These are phyloP conservation scores for Butastur rufipennis DNA, from an alignment of 2,113 vertebrate species.

Conservation along the genomic window DNA sequence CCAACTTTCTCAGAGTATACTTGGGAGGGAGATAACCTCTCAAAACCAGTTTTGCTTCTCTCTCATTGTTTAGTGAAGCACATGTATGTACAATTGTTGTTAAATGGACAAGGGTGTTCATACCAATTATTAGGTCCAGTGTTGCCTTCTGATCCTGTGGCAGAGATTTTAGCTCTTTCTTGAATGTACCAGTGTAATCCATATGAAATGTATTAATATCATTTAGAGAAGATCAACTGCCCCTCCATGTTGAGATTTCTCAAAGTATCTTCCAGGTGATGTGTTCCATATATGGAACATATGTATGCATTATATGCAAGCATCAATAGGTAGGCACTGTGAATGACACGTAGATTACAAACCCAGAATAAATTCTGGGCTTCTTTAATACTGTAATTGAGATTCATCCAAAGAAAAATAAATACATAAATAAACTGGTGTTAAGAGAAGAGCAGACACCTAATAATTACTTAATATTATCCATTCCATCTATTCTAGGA, in stretches of 20 bases:
- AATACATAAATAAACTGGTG: background rate
- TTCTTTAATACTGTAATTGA: background rate
- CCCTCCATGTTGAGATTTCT: background rate
- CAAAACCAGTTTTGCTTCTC: background rate
- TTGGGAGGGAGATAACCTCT: background rate
- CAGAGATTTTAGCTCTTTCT: background rate
- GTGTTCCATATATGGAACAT: background rate
- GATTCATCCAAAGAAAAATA: background rate
- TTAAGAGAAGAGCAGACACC: background rate
- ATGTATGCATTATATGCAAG: background rate
- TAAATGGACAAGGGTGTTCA: background rate
- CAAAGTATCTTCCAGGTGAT: background rate
- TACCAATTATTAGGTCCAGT: background rate
- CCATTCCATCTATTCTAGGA: background rate
- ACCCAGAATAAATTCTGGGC: background rate
- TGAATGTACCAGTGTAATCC: background rate
- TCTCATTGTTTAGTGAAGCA: background rate
- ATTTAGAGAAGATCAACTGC: background rate
- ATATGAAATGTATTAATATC: background rate
- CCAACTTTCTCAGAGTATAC: background rate
- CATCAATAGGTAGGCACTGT: too few species aligned
- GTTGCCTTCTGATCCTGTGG: background rate
- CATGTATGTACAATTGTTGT: background rate
- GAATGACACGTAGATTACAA: background rate
- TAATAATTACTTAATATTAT: background rate